These are phyloP conservation scores for Falco peregrinus DNA, from an alignment of 2,797 vertebrate genomes.

Conservation along the genomic window DNA sequence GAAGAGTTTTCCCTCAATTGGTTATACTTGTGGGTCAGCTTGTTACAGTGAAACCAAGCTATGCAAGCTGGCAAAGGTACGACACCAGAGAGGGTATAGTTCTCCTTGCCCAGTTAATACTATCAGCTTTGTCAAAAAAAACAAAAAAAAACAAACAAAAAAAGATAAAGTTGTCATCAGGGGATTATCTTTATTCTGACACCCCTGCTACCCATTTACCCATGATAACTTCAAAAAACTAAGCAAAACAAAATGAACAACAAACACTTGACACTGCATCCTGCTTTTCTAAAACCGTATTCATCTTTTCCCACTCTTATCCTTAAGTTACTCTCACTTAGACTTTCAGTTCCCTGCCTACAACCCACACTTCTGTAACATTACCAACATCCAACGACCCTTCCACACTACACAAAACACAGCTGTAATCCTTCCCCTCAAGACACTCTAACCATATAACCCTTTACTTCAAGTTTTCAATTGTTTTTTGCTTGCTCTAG, in stretches of 20 bases:
- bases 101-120: neutral
- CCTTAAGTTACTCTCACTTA: neutral
- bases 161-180: neutral
- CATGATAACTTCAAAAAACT: neutral
- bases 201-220: neutral
- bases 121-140: neutral
- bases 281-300: neutral
- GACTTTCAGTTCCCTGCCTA: neutral
- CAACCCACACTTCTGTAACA: neutral
- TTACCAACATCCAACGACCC: neutral
- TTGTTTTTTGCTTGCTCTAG: neutral
- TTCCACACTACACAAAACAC: neutral
- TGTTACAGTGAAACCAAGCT: neutral
- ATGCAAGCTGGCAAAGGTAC: neutral
- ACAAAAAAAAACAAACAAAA: no score
- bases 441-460: neutral
- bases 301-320: neutral
- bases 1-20: neutral
- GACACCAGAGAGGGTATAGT: neutral
- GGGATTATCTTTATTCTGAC: neutral
- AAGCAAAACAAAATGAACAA: neutral
- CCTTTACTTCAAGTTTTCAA: neutral
- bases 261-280: neutral
- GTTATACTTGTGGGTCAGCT: neutral
- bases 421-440: neutral